Percentiles rank a stretch among this genome's conserved stretches.
Evolutionary conservation across 2,797 vertebrate genomes (phyloP).

Genomic region (Agapornis canus): DNA sequence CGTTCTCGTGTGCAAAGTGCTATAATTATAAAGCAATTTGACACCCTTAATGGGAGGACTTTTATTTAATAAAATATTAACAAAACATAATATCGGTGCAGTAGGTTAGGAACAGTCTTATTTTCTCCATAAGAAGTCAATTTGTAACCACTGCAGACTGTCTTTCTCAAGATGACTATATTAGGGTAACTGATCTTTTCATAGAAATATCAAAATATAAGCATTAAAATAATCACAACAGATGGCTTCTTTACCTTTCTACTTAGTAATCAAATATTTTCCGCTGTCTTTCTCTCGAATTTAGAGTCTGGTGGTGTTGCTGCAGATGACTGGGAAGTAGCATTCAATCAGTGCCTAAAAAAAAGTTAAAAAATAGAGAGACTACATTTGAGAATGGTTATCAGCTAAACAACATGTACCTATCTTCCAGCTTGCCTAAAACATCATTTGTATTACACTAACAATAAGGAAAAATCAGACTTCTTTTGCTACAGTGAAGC

Average conservation of each 20-base stretch:
- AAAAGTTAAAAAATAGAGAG: not conserved
- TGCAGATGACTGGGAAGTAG: not conserved
- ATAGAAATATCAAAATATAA: slow-evolving; percentile 4
- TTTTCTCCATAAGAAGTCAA: slow-evolving; percentile 80
- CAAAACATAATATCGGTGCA: slow-evolving; percentile 80
- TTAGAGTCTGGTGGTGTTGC: not conserved
- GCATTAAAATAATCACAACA: slow-evolving; percentile 44
- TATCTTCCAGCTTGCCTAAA: not conserved
- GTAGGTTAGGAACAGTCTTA: slow-evolving; percentile 79
- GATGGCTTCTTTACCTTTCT: slow-evolving; percentile 3
- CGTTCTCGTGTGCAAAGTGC: slow-evolving; percentile 73
- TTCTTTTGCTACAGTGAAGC: not conserved
- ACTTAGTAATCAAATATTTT: slow-evolving; percentile 36
- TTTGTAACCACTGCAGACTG: slow-evolving; percentile 67
- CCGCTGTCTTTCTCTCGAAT: not conserved
- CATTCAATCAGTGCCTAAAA: not conserved
- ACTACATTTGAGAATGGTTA: not conserved
- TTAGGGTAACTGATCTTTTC: slow-evolving; percentile 46
- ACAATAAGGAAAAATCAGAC: not conserved
- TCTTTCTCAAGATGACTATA: slow-evolving; percentile 63
- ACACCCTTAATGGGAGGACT: slow-evolving; percentile 78
- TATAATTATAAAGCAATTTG: slow-evolving; percentile 83
- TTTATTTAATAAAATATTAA: slow-evolving; percentile 84
- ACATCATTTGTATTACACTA: not conserved
- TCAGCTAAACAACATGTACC: not conserved